Base-by-base conservation (phyloP, 2,888 invertebrate species). In the Drosophila colorata region DNA sequence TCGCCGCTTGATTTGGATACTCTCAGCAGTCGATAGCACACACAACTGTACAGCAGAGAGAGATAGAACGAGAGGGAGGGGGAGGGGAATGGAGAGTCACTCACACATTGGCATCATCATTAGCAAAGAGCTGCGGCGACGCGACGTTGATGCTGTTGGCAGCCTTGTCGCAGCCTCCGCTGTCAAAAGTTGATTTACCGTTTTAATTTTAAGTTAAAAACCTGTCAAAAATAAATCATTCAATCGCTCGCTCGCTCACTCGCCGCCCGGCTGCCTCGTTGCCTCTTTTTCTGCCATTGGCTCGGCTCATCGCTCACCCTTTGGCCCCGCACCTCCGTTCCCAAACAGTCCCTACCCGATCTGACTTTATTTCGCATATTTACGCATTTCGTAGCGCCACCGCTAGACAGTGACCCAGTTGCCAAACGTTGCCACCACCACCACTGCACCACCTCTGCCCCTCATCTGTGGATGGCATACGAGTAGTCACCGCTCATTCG, bases 201-300 rank as follows among this genome's bases (percentile, higher is more conserved):
- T 88, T 91, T 90, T 90, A 90, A 90, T 90, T 90, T 90, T 90
- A 90, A 91, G 90, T 91, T 90, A 89, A 91, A 90, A 90, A 90
- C 82, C 88, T 91, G 90, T 91, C 90, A 90, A 90, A 91, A 90
- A 90, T 90, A 90, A 90, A 90, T 90, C 90, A 90, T 90, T 90
- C 91, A 90, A 91, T 87, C 88, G 81, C 69, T 80, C 48, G 51
- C 58, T 73, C 65, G 58, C 67, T 80, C 70, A 38, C 57, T 51
- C 49, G 41, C 37, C 31, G 35, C 11, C 14, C n/a, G 37, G n/a
- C 44, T 18, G 44, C 18, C 38, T 55, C 52, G 37, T 51, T 25
- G 51, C 37, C 58, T 41, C 59, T 64, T 51, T 61, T 55, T 31
- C 14, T 41, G 38, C 48, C 55, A 48, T 37, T 16, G 16, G 31